These are phyloP conservation scores for Muscicapa striata DNA, from an alignment of 2,797 vertebrate species.

Conservation along the genomic window DNA sequence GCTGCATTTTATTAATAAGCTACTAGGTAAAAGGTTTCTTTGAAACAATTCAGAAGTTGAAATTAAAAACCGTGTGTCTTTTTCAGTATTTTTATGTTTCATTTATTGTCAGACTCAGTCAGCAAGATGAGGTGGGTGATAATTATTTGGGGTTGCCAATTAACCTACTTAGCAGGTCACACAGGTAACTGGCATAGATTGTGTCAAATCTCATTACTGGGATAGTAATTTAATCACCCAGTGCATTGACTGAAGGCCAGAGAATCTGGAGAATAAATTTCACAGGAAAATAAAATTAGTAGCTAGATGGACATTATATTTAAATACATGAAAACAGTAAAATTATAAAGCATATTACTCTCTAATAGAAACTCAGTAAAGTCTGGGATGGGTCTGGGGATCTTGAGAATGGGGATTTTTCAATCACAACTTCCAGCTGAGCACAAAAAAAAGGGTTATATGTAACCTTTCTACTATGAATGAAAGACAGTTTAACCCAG, in stretches of 20 bases:
- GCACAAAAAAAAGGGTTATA: not conserved
- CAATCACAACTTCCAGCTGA: not conserved
- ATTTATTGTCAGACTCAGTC: constrained; percentile 7
- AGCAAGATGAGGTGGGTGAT: constrained; percentile 13
- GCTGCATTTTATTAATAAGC: not conserved
- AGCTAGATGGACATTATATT: not conserved
- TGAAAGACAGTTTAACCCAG: not conserved
- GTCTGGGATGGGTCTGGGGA: not conserved
- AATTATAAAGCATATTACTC: not conserved
- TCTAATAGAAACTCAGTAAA: not conserved
- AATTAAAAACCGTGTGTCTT: not conserved
- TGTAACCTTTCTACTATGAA: not conserved
- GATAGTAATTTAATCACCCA: constrained; percentile 65
- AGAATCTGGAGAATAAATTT: constrained; percentile 22
- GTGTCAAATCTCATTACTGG: constrained; percentile 63
- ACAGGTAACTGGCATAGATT: constrained; percentile 63
- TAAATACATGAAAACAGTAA: not conserved
- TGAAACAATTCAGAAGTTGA: not conserved
- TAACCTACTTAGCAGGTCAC: constrained; percentile 69
- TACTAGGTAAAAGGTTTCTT: not conserved
- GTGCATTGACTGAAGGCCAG: constrained; percentile 16
- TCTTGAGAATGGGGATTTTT: not conserved
- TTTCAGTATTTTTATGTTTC: not conserved
- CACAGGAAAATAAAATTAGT: constrained; percentile 26
- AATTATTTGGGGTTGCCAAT: constrained; percentile 63